phyloP scores from a whole-genome alignment of 1,140 invertebrate genomes.

The Lethrus apterus region DNA sequence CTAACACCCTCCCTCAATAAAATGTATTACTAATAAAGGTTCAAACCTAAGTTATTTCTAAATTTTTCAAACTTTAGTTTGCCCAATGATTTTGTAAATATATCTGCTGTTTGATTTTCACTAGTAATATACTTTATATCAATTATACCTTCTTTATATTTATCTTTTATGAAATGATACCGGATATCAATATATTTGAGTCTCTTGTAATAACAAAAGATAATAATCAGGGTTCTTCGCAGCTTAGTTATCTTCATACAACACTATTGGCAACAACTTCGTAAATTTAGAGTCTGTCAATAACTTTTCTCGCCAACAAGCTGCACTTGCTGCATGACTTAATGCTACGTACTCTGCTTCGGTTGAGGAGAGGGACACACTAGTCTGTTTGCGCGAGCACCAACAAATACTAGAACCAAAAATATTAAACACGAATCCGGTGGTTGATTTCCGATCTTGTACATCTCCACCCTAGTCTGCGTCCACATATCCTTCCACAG shows the following conservation, averaged over 20 bases:
- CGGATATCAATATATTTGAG: slow-evolving; percentile 29
- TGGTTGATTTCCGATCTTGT: slow-evolving; percentile 38
- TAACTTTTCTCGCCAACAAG: slow-evolving; percentile 26
- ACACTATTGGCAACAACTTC: not conserved
- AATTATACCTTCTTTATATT: slow-evolving; percentile 19
- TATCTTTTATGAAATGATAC: slow-evolving; percentile 25
- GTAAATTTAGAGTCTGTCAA: slow-evolving; percentile 4
- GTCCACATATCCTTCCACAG: slow-evolving; percentile 35
- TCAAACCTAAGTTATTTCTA: slow-evolving; percentile 1
- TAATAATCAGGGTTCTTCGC: not conserved
- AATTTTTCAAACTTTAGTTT: slow-evolving; percentile 4
- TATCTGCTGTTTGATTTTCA: slow-evolving; percentile 26
- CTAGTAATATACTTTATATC: slow-evolving; percentile 24
- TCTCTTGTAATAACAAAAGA: slow-evolving; percentile 15
- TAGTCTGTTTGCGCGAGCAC: slow-evolving; percentile 23
- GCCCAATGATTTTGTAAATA: slow-evolving; percentile 26
- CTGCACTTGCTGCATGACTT: slow-evolving; percentile 21
- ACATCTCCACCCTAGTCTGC: slow-evolving; percentile 36
- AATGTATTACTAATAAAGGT: not conserved
- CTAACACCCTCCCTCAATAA: slow-evolving; percentile 4
- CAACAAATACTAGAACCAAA: slow-evolving; percentile 13
- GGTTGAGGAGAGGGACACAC: slow-evolving; percentile 33
- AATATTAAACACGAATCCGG: slow-evolving; percentile 33
- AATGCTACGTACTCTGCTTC: slow-evolving; percentile 34
- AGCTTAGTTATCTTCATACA: slow-evolving; percentile 12